These are phyloP conservation scores for Pituophis catenifer DNA, from an alignment of 2,113 vertebrate genomes.

Conservation along the genomic window DNA sequence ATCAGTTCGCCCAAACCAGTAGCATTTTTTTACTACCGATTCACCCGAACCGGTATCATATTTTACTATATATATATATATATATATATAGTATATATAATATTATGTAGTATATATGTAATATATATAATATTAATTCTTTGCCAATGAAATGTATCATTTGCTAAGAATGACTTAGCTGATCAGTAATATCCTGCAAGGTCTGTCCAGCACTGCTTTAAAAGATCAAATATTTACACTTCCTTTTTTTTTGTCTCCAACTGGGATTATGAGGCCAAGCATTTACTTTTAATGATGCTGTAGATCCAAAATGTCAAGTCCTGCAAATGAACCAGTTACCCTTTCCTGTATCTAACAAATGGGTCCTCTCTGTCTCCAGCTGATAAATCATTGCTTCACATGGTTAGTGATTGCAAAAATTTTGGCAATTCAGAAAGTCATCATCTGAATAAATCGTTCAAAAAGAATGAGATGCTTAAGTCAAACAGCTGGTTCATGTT, in stretches of 20 bases:
- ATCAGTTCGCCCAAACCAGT: too few relatives aligned
- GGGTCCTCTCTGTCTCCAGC: conserved; percentile 21
- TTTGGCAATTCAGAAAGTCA: conserved; percentile 43
- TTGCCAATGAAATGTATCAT: background rate
- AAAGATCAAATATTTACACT: conserved; percentile 1
- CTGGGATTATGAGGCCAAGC: conserved; percentile 27
- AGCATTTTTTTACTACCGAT: too few relatives aligned
- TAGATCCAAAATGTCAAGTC: conserved; percentile 26
- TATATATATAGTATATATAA: too few relatives aligned
- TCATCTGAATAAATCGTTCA: conserved; percentile 47
- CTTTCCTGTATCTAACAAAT: conserved; percentile 25
- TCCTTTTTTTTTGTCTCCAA: conserved; percentile 23
- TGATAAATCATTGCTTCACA: conserved; percentile 52
- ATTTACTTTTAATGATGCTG: conserved; percentile 9
- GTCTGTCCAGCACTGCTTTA: background rate
- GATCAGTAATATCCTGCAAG: background rate
- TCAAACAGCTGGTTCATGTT: conserved; percentile 52
- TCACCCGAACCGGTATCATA: too few relatives aligned
- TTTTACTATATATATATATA: too few relatives aligned
- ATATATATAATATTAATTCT: background rate
- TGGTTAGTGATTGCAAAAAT: conserved; percentile 29
- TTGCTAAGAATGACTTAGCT: background rate
- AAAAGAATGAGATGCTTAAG: conserved; percentile 24
- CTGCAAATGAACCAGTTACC: conserved; percentile 35
- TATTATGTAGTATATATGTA: too few relatives aligned